Evolutionary conservation across 2,888 invertebrate genomes (phyloP), one percentile per base, ranked within the genome.

Genomic region (Apoderus coryli): DNA sequence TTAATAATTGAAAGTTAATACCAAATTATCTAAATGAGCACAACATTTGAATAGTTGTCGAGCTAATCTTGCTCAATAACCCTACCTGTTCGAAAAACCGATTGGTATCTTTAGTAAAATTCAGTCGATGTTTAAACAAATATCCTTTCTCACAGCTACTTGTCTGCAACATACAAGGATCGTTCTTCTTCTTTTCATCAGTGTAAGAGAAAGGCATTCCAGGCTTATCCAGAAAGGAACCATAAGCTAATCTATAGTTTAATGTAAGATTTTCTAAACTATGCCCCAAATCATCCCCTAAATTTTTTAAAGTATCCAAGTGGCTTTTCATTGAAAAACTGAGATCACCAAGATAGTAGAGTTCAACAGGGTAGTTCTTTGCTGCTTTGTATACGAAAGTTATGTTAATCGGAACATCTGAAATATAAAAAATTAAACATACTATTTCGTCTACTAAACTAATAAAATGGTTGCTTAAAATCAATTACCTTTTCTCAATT

Each of bases 281-380:
- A 24, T 52, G 49, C 0, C 71, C 66, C 27, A 80, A 53, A 43
- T 70, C 67, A 19, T 64, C 67, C 11, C 76, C 69, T 28, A 78
- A 49, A 7, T 65, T 67, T 2, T 77, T 76, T 29, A 90, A 56
- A 3, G 82, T 84, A 36, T 76, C 68, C 49, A 85, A 78, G 54
- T 89, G 86, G 42, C 84, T 79, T 48, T 69, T 68, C 92, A 90
- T 90, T 2, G 88, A 84, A 63, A 77, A 76, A 2, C 89, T 88
- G 33, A 89, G 63, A 54, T 90, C 90, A 81, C 90, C 88, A 43
- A 92, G 61, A 48, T 84, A 86, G 57, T 90, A 92, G 23, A 90
- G 61, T 53, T 90, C 90, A 23, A 92, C 64, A 4, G 78, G 78
- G 49, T 88, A 86, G 54, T 92, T 82, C 53, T 74, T 72, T 6